Conservation (phyloP, 2,888 invertebrate species). For the Copidosoma aretas region DNA sequence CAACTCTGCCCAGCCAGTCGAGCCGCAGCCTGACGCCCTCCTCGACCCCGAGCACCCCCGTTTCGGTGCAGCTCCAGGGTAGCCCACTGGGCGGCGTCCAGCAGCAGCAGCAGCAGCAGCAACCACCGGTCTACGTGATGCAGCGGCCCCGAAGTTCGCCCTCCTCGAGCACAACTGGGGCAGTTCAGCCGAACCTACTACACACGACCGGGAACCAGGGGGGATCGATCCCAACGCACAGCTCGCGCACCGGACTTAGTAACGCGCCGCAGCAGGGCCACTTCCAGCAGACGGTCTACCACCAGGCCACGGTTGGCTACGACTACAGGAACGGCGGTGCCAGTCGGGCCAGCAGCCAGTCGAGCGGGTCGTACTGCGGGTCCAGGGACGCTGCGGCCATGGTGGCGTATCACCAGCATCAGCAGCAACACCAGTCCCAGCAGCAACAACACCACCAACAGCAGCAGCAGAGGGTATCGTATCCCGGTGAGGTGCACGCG, state of each 20-base stretch:
- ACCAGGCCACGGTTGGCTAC: slow-evolving; percentile 50
- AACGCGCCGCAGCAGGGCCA: slow-evolving; percentile 54
- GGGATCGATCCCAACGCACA: not conserved
- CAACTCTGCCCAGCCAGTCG: slow-evolving; percentile 60
- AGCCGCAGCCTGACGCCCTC: slow-evolving; percentile 69
- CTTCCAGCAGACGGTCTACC: slow-evolving; percentile 50
- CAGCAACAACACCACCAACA: slow-evolving; percentile 25
- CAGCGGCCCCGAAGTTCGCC: slow-evolving; percentile 72
- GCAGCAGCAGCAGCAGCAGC: slow-evolving; percentile 51
- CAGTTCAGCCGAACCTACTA: not conserved
- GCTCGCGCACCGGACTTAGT: slow-evolving; percentile 59
- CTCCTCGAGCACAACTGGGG: slow-evolving; percentile 67
- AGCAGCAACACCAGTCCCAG: slow-evolving; percentile 31
- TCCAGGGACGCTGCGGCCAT: slow-evolving; percentile 45
- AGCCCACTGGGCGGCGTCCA: slow-evolving; percentile 67
- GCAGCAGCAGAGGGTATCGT: slow-evolving; percentile 23
- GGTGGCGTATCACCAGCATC: slow-evolving; percentile 53
- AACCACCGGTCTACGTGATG: slow-evolving; percentile 64
- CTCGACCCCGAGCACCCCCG: slow-evolving; percentile 71
- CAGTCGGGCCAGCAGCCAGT: slow-evolving; percentile 5
- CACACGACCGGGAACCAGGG: not conserved
- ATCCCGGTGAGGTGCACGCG: slow-evolving; percentile 55
- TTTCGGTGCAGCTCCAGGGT: slow-evolving; percentile 66
- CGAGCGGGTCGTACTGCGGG: slow-evolving; percentile 54
- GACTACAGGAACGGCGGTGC: slow-evolving; percentile 57